Evolutionary conservation across 2,113 vertebrate species (phyloP), one percentile per base, ranked within the genome.

Genomic region (Gymnocephalus cernua): DNA sequence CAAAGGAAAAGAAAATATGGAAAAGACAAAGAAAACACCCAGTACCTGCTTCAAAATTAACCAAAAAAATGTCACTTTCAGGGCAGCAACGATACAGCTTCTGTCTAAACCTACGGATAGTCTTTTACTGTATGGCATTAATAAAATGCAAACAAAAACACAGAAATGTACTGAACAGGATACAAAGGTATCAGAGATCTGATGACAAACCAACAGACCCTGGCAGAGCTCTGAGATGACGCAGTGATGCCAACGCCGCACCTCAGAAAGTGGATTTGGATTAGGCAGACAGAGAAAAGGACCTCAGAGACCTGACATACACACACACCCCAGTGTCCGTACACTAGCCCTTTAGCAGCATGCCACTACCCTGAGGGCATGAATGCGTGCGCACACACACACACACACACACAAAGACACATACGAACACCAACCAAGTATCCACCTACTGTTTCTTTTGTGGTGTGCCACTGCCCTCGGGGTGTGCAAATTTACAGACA

Each of bases 361-460:
- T 89, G 92, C 93, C 92, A 93, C 86, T 77, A 88, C 86, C 92
- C 92, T 8, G 68, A 88, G 90, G 90, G 92, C 88, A 93, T 72
- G 74, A 76, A 82, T 50, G 51, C 71, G 73, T 63, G 54, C 67
- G 64, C 41, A 79, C 68, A 74, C 54, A 64, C 72, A 27, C 53
- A 63, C 82, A 56, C 71, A 69, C 78, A 70, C 59, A 76, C 63
- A 75, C 53, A 76, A 32, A 74, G 64, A 77, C 79, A 83, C 57
- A 79, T 67, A 83, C 48, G 15, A 82, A 88, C 79, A 92, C 69
- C 66, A 72, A 86, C 78, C 83, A 84, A 90, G 86, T 80, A 81
- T 90, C 86, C 86, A 91, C 88, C 85, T 90, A 89, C 76, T 84
- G 83, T 87, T 83, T 86, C 85, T 91, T 90, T 91, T 76, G 84